Conservation (phyloP, 2,888 invertebrate species). For the Balanococcus diminutus region DNA sequence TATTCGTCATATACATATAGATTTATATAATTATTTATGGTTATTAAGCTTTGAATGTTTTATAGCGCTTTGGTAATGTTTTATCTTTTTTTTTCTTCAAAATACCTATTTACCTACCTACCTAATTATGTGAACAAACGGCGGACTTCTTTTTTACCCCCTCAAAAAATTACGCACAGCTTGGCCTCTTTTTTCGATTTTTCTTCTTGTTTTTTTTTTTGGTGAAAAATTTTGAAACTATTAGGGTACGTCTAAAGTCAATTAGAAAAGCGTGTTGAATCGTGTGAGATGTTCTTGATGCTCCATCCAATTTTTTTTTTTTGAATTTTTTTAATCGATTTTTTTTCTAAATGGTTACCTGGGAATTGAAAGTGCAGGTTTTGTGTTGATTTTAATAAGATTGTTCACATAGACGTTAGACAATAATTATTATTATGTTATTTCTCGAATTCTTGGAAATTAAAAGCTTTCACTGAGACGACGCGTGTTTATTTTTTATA, state of each 20-base stretch:
- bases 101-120: no score
- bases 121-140: not conserved
- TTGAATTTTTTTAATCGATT: not conserved
- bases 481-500: no score
- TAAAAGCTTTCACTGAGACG: not conserved
- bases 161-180: not conserved
- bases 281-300: not conserved
- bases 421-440: conserved; percentile 37
- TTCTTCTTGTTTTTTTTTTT: not conserved
- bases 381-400: not conserved
- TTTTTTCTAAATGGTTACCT: not conserved
- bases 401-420: conserved; percentile 31
- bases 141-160: not conserved
- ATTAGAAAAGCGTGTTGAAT: conserved; percentile 1
- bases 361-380: not conserved
- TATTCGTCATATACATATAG: not conserved
- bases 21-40: not conserved
- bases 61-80: not conserved
- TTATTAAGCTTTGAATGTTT: not conserved
- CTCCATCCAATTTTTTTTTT: not conserved
- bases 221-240: not conserved
- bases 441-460: not conserved
- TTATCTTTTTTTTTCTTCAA: not conserved
- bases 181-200: not conserved
- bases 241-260: not conserved